These are phyloP conservation scores for Spondyliosoma cantharus DNA, from an alignment of 2,797 vertebrate genomes.

Conservation along the genomic window DNA sequence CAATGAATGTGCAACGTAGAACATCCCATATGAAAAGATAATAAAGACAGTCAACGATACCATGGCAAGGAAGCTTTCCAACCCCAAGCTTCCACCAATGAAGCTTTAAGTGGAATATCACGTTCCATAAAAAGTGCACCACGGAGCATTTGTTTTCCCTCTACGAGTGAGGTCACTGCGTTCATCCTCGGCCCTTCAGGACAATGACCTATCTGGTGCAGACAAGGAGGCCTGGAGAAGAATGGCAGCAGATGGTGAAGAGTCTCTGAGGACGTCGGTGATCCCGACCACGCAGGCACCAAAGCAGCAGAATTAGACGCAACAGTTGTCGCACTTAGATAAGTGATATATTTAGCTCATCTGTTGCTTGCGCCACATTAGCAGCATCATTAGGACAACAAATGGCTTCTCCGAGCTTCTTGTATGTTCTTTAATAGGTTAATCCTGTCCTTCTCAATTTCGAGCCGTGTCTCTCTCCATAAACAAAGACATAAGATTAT, in stretches of 20 bases:
- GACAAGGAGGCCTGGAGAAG: slow-evolving; percentile 68
- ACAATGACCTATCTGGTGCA: slow-evolving; percentile 74
- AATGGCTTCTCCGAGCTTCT: slow-evolving; percentile 68
- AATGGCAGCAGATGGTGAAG: slow-evolving; percentile 80
- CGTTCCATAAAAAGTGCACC: slow-evolving; percentile 28
- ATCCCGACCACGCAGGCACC: slow-evolving; percentile 72
- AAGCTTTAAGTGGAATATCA: slow-evolving; percentile 20
- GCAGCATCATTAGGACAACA: slow-evolving; percentile 76
- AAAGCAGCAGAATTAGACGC: slow-evolving; percentile 80
- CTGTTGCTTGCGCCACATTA: slow-evolving; percentile 78
- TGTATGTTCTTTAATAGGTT: slow-evolving; percentile 63
- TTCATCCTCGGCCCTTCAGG: slow-evolving; percentile 49
- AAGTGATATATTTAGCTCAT: slow-evolving; percentile 82
- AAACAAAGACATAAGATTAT: slow-evolving; percentile 66
- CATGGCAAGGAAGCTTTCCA: slow-evolving; percentile 1
- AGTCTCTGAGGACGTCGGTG: slow-evolving; percentile 74
- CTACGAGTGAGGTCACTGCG: slow-evolving; percentile 29
- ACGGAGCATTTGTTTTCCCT: slow-evolving; percentile 42
- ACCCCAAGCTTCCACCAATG: background rate
- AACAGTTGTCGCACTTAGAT: slow-evolving; percentile 82
- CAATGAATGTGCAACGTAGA: background rate
- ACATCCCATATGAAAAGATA: background rate
- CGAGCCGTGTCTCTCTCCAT: slow-evolving; percentile 34
- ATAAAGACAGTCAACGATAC: background rate
- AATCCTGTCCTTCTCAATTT: slow-evolving; percentile 70